Evolutionary conservation across 2,888 invertebrate genomes (phyloP).

Genomic region (Dolomedes plantarius): DNA sequence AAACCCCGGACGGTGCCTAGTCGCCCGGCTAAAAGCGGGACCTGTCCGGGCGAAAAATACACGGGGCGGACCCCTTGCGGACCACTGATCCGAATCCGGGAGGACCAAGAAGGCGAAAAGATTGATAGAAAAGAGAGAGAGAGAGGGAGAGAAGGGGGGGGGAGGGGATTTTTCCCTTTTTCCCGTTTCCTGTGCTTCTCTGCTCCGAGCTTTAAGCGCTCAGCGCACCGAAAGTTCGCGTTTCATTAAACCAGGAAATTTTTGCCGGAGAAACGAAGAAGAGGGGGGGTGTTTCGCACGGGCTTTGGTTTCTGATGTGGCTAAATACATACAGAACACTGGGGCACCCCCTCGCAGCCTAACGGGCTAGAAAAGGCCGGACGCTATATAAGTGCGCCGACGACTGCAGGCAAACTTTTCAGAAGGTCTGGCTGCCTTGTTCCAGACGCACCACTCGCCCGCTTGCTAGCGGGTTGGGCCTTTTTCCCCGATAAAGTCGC

Average conservation of each 20-base stretch:
- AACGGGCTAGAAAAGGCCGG: conserved; percentile 71
- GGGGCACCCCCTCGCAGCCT: conserved; percentile 35
- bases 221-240: conserved; percentile 71
- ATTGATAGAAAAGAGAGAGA: conserved; percentile 57
- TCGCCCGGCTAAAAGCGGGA: conserved; percentile 66
- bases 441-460: conserved; percentile 15
- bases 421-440: conserved; percentile 54
- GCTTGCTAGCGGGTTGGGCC: no score
- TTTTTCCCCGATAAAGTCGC: no score
- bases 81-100: conserved; percentile 66
- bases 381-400: conserved; percentile 69
- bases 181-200: conserved; percentile 45
- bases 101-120: conserved; percentile 71
- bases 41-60: conserved; percentile 71
- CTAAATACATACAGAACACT: conserved; percentile 72
- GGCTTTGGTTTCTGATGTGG: conserved; percentile 72
- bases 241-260: conserved; percentile 72
- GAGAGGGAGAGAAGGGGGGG: conserved; percentile 31
- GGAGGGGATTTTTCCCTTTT: conserved; percentile 56
- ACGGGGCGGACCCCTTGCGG: conserved; percentile 60
- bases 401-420: conserved; percentile 65
- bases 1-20: conserved; percentile 52
- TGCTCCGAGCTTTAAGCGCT: conserved; percentile 63
- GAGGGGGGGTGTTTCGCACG: conserved; percentile 53
- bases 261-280: conserved; percentile 64